Conservation (phyloP, 2,797 vertebrate genomes). For the Alosa sapidissima region DNA sequence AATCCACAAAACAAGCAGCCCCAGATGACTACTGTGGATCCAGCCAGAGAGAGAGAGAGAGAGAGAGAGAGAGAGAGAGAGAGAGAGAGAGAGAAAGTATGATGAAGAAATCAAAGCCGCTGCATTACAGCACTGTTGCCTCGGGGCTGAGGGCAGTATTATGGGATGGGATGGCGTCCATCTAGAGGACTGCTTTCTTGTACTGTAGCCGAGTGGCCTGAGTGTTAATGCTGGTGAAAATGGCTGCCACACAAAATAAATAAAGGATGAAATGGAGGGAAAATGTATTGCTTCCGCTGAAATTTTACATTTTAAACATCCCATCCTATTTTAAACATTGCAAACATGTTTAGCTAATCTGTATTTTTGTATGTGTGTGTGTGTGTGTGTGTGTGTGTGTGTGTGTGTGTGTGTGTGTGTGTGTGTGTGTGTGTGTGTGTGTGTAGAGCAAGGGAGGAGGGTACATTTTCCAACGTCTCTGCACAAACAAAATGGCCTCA, state of each 20-base stretch:
- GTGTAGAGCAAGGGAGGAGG: not conserved
- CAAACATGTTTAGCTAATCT: not conserved
- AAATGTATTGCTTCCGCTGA: not conserved
- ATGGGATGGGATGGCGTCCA: slow-evolving; percentile 20
- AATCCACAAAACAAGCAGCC: slow-evolving; percentile 7
- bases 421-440: not conserved
- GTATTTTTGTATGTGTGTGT: not conserved
- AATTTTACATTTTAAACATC: not conserved
- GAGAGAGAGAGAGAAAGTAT: not conserved
- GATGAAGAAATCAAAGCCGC: not conserved
- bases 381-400: not conserved
- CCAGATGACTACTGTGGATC: not conserved
- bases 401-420: not conserved
- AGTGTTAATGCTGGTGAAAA: not conserved
- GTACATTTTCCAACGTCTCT: slow-evolving; percentile 18
- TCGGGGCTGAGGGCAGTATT: slow-evolving; percentile 36
- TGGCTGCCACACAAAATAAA: not conserved
- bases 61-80: not conserved
- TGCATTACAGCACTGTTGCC: slow-evolving; percentile 9
- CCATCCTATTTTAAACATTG: not conserved
- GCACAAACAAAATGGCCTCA: slow-evolving; percentile 25
- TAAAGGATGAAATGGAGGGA: not conserved
- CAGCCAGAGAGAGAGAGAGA: not conserved
- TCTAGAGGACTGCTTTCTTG: not conserved
- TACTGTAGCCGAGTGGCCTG: not conserved